Evolutionary conservation across 2,113 vertebrate species (phyloP).

Genomic region (Pterocles gutturalis): DNA sequence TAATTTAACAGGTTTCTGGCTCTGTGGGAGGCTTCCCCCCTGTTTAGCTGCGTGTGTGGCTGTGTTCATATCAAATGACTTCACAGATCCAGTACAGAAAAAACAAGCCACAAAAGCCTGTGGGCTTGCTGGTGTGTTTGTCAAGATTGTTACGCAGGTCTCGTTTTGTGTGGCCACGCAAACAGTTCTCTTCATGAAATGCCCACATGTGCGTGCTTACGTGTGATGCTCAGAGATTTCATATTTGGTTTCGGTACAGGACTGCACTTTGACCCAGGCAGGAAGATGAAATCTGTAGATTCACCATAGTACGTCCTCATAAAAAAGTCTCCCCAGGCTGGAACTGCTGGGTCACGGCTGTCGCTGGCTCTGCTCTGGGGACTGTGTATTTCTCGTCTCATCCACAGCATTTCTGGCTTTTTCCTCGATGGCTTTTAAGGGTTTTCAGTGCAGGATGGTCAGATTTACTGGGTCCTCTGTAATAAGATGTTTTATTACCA

Average conservation of each 20-base stretch:
- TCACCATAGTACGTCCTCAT: not conserved
- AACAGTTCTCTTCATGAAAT: not conserved
- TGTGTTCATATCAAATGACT: not conserved
- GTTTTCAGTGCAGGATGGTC: not conserved
- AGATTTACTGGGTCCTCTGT: not conserved
- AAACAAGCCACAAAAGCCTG: accelerated
- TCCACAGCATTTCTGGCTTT: not conserved
- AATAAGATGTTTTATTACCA: not conserved
- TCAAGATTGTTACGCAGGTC: not conserved
- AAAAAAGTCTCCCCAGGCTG: accelerated
- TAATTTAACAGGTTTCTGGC: not conserved
- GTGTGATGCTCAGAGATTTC: not conserved
- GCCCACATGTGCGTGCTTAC: accelerated
- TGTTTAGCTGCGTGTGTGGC: not conserved
- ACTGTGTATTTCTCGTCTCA: accelerated
- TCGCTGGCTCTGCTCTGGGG: not conserved
- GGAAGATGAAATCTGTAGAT: not conserved
- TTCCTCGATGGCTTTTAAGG: not conserved
- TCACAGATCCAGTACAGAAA: accelerated
- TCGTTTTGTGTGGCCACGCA: not conserved
- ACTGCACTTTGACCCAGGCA: not conserved
- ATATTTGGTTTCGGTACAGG: not conserved
- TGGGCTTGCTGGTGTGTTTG: not conserved
- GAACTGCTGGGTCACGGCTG: too few species aligned
- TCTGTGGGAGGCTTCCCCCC: not conserved